Conservation (phyloP, 2,888 invertebrate species). For the Tachystola acroxantha region DNA sequence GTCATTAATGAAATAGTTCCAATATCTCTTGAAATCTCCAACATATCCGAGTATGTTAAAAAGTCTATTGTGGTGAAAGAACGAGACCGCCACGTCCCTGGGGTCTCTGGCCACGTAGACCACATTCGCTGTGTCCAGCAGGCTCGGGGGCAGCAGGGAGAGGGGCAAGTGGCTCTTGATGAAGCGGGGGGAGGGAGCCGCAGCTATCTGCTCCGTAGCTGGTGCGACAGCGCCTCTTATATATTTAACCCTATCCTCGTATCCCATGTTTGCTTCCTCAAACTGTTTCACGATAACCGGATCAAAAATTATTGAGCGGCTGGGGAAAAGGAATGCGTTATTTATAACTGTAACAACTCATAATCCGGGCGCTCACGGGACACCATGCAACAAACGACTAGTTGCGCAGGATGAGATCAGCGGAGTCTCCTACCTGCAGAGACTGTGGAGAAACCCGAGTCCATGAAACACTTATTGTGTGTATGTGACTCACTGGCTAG, state of each 20-base stretch:
- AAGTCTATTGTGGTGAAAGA: constrained; percentile 80
- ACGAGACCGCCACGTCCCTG: constrained; percentile 88
- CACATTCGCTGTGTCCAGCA: constrained; percentile 71
- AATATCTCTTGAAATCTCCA: constrained; percentile 82
- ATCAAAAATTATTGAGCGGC: too few species aligned
- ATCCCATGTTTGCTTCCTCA: background rate
- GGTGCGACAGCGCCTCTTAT: background rate
- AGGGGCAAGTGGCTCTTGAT: constrained; percentile 82
- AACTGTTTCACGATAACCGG: too few species aligned
- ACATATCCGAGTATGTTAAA: constrained; percentile 73
- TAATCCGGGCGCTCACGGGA: too few species aligned
- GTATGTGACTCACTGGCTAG: too few species aligned
- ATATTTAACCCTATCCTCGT: background rate
- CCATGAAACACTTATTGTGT: too few species aligned
- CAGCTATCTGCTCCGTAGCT: constrained; percentile 4
- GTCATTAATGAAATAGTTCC: constrained; percentile 77
- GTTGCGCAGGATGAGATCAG: too few species aligned
- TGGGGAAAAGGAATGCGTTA: too few species aligned
- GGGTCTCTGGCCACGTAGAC: constrained; percentile 89
- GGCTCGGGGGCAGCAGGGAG: constrained; percentile 79
- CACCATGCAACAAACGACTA: too few species aligned
- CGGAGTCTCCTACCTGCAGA: too few species aligned
- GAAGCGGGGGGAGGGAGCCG: constrained; percentile 22
- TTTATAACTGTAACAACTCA: too few species aligned
- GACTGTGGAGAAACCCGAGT: too few species aligned